Percentiles rank a stretch among this genome's conserved stretches.
Conservation (phyloP, 1,140 invertebrate species). For the Elymnias hypermnestra region DNA sequence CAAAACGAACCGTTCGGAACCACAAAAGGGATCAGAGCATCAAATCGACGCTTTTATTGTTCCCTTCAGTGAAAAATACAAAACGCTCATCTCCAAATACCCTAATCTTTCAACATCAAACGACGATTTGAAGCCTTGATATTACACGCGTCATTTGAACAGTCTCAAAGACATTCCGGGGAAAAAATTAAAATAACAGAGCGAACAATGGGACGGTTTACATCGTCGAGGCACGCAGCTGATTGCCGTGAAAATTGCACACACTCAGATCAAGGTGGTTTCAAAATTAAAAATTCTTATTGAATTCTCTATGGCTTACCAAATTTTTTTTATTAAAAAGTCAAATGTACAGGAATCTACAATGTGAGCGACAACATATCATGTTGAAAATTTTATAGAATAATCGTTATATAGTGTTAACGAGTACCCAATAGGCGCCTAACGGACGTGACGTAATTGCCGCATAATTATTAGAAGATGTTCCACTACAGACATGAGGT, state of each 20-base stretch:
- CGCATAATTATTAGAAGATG: too few relatives aligned
- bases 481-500: too few relatives aligned
- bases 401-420: too few relatives aligned
- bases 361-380: too few relatives aligned
- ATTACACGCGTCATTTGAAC: constrained; percentile 74
- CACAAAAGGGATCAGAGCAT: constrained; percentile 45
- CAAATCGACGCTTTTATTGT: constrained; percentile 48
- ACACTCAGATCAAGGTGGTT: constrained; percentile 25
- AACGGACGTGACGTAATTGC: too few relatives aligned
- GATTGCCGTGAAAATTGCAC: constrained; percentile 14
- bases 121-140: constrained; percentile 57
- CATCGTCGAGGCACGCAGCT: not conserved
- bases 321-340: constrained; percentile 4
- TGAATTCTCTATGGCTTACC: constrained; percentile 17
- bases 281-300: constrained; percentile 60
- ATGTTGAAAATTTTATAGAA: too few relatives aligned
- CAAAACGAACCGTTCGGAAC: constrained; percentile 29
- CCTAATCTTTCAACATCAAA: constrained; percentile 69
- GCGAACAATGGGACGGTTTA: constrained; percentile 29
- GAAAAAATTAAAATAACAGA: constrained; percentile 74
- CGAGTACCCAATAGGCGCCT: too few relatives aligned
- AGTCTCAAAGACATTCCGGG: constrained; percentile 70
- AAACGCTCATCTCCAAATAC: constrained; percentile 57
- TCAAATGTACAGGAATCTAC: too few relatives aligned
- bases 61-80: constrained; percentile 58